Evolutionary conservation across 2,797 vertebrate genomes (phyloP).

Genomic region (Bradypodion ventrale): DNA sequence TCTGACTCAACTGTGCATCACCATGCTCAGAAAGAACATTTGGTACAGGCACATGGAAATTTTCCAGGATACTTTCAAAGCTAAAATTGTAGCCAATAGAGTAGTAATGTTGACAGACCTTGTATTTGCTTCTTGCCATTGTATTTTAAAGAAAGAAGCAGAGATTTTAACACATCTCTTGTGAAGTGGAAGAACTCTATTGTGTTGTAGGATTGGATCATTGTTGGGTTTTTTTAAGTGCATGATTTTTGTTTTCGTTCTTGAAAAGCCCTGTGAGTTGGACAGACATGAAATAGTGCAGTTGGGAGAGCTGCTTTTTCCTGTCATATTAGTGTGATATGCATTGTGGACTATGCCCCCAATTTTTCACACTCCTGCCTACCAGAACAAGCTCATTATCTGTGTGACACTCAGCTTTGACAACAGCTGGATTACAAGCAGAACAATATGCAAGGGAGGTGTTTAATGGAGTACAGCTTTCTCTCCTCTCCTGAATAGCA

Average conservation of each 20-base stretch:
- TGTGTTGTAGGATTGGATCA: slow-evolving; percentile 2
- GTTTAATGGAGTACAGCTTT: slow-evolving; percentile 2
- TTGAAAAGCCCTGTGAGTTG: background rate
- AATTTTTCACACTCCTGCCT: slow-evolving; percentile 33
- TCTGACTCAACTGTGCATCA: background rate
- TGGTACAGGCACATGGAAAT: background rate
- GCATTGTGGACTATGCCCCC: background rate
- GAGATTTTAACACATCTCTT: slow-evolving; percentile 1
- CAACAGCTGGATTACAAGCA: background rate
- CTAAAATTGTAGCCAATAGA: background rate
- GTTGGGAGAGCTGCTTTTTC: background rate
- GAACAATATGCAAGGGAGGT: slow-evolving; percentile 25
- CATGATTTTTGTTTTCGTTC: slow-evolving; percentile 5
- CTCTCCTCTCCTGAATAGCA: background rate
- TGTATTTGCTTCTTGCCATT: background rate
- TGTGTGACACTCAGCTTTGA: background rate
- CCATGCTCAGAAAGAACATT: background rate
- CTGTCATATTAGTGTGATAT: background rate
- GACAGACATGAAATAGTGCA: background rate
- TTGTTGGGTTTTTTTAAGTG: background rate
- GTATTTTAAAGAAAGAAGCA: slow-evolving; percentile 8
- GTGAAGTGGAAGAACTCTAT: slow-evolving; percentile 9
- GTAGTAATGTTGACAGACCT: background rate
- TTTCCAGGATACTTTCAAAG: background rate
- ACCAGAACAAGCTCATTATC: slow-evolving; percentile 18